Evolutionary conservation across 1,140 invertebrate species (phyloP).

Genomic region (Leptinotarsa undecemlineata): DNA sequence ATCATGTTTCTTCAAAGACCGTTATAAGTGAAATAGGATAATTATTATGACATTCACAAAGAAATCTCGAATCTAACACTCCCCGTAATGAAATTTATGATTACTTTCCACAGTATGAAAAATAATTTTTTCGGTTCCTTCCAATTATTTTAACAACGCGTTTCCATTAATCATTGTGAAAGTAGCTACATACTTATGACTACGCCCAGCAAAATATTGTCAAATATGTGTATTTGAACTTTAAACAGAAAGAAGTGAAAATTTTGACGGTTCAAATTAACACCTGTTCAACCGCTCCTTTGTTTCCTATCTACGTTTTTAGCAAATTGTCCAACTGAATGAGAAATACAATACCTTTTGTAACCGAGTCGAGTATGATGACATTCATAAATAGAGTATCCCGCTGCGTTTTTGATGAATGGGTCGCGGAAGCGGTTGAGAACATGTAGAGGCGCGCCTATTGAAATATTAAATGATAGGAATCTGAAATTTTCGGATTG

Average conservation of each 20-base stretch:
- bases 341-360: neutral
- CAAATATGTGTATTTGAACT: neutral
- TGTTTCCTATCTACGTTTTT: neutral
- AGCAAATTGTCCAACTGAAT: neutral
- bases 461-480: neutral
- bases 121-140: neutral
- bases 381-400: neutral
- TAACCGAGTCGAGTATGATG: neutral
- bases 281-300: neutral
- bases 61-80: neutral
- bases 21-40: no score
- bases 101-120: neutral
- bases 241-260: neutral
- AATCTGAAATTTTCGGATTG: neutral
- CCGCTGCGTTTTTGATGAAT: slow-evolving; percentile 5
- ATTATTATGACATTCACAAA: no score
- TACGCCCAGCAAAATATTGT: neutral
- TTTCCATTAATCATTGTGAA: neutral
- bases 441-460: neutral
- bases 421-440: neutral
- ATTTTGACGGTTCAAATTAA: neutral
- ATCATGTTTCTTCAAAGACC: no score
- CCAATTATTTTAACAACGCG: neutral
- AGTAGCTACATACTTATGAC: neutral
- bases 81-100: neutral